A percentile compares a stretch with the other conserved stretches of the same genome.
Conservation (phyloP, 2,888 invertebrate genomes). For the Allygus modestus region DNA sequence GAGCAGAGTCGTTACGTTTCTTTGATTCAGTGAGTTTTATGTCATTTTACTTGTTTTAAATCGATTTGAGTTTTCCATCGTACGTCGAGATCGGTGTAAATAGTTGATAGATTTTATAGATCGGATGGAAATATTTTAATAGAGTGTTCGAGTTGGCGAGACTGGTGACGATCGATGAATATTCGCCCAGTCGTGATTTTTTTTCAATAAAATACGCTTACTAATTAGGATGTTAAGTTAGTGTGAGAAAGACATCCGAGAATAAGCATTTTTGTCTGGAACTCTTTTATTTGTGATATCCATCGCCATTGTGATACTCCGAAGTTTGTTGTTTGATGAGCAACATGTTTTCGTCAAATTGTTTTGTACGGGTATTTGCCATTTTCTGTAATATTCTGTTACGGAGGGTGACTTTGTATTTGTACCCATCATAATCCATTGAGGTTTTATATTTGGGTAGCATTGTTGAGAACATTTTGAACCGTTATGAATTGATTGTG, state of each 20-base stretch:
- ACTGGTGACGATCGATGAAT: background rate
- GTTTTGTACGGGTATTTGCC: background rate
- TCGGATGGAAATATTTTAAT: background rate
- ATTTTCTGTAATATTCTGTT: background rate
- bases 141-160: background rate
- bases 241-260: conserved; percentile 21
- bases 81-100: background rate
- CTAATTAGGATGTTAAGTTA: conserved; percentile 33
- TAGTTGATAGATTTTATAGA: background rate
- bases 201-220: conserved; percentile 26
- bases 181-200: conserved; percentile 10
- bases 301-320: background rate
- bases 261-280: conserved; percentile 13
- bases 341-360: background rate
- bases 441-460: background rate
- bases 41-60: background rate
- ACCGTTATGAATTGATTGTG: background rate
- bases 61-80: background rate
- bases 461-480: background rate
- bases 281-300: conserved; percentile 15
- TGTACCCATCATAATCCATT: background rate
- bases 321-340: background rate
- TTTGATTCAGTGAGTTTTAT: background rate
- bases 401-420: background rate
- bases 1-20: background rate